Percentiles rank a stretch among this genome's conserved stretches.
Evolutionary conservation across 35 echinoderm and acorn worm genomes (phyloP).

Genomic region (Ophioderma brevispina): DNA sequence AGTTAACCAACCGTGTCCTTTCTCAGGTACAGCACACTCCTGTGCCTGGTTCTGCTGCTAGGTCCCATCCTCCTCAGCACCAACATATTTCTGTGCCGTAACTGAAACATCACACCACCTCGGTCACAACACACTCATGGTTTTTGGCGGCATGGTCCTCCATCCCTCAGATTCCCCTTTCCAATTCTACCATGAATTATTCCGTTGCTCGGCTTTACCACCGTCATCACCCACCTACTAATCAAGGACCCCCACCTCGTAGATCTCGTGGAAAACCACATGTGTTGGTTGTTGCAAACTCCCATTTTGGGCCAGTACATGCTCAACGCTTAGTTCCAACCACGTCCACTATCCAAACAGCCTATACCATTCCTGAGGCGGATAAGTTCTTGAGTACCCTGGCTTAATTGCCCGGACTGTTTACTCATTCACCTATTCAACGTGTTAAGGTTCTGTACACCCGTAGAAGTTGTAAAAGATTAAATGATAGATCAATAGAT

Average conservation of each 20-base stretch:
- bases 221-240: not conserved
- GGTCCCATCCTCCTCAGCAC: too few relatives aligned
- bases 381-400: not conserved
- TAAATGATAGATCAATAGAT: conserved; percentile 3
- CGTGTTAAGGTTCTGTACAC: not conserved
- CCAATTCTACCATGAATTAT: too few relatives aligned
- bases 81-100: too few relatives aligned
- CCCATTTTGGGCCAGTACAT: not conserved
- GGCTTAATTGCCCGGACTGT: not conserved
- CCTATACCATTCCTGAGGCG: not conserved
- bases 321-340: not conserved
- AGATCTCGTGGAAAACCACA: not conserved
- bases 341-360: not conserved
- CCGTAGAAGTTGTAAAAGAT: not conserved
- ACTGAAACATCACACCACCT: too few relatives aligned
- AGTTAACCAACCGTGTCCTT: too few relatives aligned
- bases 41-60: too few relatives aligned
- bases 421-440: not conserved
- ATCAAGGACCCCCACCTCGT: not conserved
- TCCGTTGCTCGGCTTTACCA: too few relatives aligned
- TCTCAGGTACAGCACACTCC: too few relatives aligned
- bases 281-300: not conserved
- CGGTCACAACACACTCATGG: too few relatives aligned
- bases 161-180: too few relatives aligned
- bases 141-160: too few relatives aligned